These are phyloP conservation scores for Scrobipalpa costella DNA, from an alignment of 2,888 invertebrate species.

Conservation along the genomic window DNA sequence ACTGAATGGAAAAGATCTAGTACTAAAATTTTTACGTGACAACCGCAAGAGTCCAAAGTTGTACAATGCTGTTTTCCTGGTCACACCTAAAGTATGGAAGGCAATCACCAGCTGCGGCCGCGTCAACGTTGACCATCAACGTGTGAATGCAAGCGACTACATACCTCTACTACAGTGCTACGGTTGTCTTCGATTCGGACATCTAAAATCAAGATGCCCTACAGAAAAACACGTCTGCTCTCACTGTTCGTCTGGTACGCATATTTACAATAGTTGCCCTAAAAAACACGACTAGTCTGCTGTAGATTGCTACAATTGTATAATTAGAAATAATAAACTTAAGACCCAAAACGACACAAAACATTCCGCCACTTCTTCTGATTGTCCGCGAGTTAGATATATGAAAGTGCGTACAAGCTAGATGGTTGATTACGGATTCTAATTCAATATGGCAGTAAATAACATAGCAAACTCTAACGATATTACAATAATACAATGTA, in stretches of 20 bases:
- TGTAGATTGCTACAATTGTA: constrained; percentile 13
- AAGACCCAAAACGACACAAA: not conserved
- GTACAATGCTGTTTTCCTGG: too few relatives aligned
- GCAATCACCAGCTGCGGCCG: too few relatives aligned
- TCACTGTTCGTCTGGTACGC: not conserved
- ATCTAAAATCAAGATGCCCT: not conserved
- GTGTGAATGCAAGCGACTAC: constrained; percentile 2
- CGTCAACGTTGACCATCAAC: constrained; percentile 7
- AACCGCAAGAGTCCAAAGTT: not conserved
- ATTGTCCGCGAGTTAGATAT: not conserved
- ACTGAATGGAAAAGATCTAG: not conserved
- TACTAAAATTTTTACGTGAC: not conserved
- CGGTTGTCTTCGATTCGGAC: constrained; percentile 16
- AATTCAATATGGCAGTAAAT: not conserved
- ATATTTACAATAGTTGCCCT: not conserved
- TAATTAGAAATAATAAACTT: not conserved
- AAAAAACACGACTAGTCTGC: not conserved
- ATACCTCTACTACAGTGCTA: constrained; percentile 1
- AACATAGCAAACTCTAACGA: too few relatives aligned
- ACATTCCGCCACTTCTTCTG: constrained; percentile 1
- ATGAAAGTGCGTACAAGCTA: constrained; percentile 6
- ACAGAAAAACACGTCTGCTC: not conserved
- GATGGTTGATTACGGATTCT: constrained; percentile 10
- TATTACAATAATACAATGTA: constrained; percentile 16
- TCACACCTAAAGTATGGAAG: too few relatives aligned